Evolutionary conservation across 2,797 vertebrate genomes (phyloP), one percentile per base, ranked within the genome.

Genomic region (Tiaroga cobitis): DNA sequence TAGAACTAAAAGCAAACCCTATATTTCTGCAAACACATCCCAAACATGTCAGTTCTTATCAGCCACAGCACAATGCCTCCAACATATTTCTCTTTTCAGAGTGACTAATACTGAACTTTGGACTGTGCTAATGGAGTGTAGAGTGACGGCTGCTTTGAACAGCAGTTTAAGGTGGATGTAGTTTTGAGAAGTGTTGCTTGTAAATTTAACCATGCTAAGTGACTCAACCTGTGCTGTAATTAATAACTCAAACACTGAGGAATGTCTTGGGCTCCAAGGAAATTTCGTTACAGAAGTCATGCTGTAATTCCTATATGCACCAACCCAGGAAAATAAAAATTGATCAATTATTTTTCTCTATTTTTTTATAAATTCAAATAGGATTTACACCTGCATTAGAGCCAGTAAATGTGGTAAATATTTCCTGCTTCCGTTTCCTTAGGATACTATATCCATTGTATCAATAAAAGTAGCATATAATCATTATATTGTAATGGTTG

Each of bases 11-110:
- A 87, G 87, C 87, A 84, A 89, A 82, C 85, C 69, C 83, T 87
- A 83, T 83, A 88, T 88, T 90, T 90, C 88, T 86, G 89, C 88
- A 88, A 89, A 87, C 88, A 89, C 88, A 65, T 89, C 83, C 83
- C 85, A 90, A 90, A 88, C 86, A 88, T 87, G 85, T 88, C 88
- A 89, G 85, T 84, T 89, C 88, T 84, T 75, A 90, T 90, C 86
- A 89, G 85, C 67, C 86, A 88, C 88, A 88, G 86, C 85, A 74
- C 69, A 39, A 76, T 85, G 88, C 85, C 76, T 80, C 82, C 61
- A 61, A 65, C 78, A 49, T 76, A 81, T 68, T 88, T 83, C 76
- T 34, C 63, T 86, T 61, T 73, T 73, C 78, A 75, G 56, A 79
- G 75, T 8, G 2, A n/a, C 49, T 84, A 78, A 84, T 84, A 54